Base-by-base conservation (phyloP, 2,113 vertebrate genomes). In the Charadrius vociferus region DNA sequence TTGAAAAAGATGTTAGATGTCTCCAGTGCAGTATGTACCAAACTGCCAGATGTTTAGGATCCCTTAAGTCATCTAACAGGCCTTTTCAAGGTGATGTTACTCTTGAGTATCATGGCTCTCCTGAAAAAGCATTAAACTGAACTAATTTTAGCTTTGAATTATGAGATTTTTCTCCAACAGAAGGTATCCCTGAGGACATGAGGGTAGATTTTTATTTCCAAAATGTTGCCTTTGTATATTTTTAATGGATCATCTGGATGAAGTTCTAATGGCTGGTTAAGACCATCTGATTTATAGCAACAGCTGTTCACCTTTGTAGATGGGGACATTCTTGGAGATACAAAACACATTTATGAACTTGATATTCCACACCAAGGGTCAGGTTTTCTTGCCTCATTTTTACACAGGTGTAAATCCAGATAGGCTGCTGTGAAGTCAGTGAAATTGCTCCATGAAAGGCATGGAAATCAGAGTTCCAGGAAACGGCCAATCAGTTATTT, bases 111-210 rank as follows among this genome's bases (percentile, higher is more conserved):
- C 89, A 23, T 74, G 71, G 55, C 59, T 94, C 71, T 93, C 81
- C 91, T 96, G 95, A 93, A 96, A 94, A 90, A 88, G 71, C 89
- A 91, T 88, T 95, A 55, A 87, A 93, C 41, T 41, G 74, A 97
- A 82, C 96, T 97, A 97, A 97, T 95, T 96, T 96, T 96, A 94
- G 87, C 89, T 90, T 74, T 95, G 93, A 96, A 78, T 96, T 55
- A 94, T 71, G 95, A 92, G 81, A 43, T 70, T 82, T 93, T 93
- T 92, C 82, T 95, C 87, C 30, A 96, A 86, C 87, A 96, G 93
- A 95, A 95, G 84, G 84, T 95, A 58, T 85, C 95, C 74, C 97
- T 23, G 43, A 86, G 94, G 97, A 83, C 73, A 39, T 0, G 8
- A 81, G 59, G 89, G 84, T 85, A 88, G 94, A 86, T 43, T 94